phyloP scores from a whole-genome alignment of 2,797 vertebrate genomes.

The Pelobates cultripes region DNA sequence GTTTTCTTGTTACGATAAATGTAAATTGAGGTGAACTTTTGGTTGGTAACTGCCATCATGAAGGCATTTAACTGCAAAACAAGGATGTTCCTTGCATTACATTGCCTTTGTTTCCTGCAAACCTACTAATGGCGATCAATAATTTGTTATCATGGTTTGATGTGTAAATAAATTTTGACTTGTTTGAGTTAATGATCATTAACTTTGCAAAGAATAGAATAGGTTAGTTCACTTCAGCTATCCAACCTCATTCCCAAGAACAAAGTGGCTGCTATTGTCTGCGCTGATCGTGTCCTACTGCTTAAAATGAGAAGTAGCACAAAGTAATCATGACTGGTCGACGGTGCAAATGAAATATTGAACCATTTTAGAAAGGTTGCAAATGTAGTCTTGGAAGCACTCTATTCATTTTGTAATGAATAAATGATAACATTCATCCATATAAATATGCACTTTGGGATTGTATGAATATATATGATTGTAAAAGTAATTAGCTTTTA shows the following conservation, averaged over 20 bases:
- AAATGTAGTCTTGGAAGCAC: neutral
- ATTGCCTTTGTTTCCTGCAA: neutral
- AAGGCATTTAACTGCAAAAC: neutral
- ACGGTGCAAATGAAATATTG: slow-evolving; percentile 24
- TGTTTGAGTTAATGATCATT: neutral
- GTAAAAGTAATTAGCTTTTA: neutral
- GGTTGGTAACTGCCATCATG: neutral
- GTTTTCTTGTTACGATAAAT: no score
- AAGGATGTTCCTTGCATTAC: neutral
- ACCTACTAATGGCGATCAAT: neutral
- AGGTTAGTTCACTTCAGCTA: slow-evolving; percentile 7
- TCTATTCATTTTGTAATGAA: slow-evolving; percentile 11
- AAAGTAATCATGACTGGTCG: slow-evolving; percentile 9
- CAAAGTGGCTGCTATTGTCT: slow-evolving; percentile 16
- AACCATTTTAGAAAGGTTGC: slow-evolving; percentile 9
- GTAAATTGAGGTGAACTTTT: neutral
- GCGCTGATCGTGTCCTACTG: slow-evolving; percentile 4
- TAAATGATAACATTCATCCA: neutral
- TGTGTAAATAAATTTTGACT: neutral
- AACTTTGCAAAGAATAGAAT: slow-evolving; percentile 13
- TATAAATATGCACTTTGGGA: neutral
- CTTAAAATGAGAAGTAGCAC: slow-evolving; percentile 11
- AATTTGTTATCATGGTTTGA: neutral
- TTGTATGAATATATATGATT: slow-evolving; percentile 6
- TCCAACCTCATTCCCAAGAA: neutral